Base-by-base conservation (phyloP, 2,888 invertebrate genomes). In the Caenorhabditis macrosperma region DNA sequence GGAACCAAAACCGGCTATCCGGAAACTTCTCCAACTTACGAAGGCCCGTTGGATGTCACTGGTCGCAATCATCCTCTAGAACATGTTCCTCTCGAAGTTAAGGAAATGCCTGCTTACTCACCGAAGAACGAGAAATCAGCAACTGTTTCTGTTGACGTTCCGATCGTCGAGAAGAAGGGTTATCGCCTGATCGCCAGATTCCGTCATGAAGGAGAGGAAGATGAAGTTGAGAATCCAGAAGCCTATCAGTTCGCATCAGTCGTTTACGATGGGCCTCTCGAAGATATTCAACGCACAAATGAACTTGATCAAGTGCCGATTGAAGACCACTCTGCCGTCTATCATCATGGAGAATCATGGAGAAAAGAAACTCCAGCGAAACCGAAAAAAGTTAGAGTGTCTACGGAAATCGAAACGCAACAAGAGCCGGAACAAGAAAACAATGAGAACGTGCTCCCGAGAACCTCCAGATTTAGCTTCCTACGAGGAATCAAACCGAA, bases 131-230 rank as follows among this genome's bases (percentile, higher is more conserved):
- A 24, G 26, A 26, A 33, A 7, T 7, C 59, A 33, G 1, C 22
- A 3, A 24, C 44, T 28, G 24, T 17, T 24, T 1, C 5, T 9
- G 68, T 15, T 15, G 35, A 55, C 57, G 30, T 48, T 2, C 61
- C 68, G 1, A 33, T 22, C 69, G 20, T 17, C 17, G 75, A 66
- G 52, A 75, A 66, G 26, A 59, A 46, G 26, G 24, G 24, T 2
- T 76, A 61, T 22, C 59, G 59, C 9, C 66, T 81, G 54, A 67
- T 81, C 10, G 77, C 63, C 26, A 30, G 82, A 38, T 59, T 44
- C 33, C 48, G 69, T 7, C 82, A 81, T 33, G 82, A 77, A 22
- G 82, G 85, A 22, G 83, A 82, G 15, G 83, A 85, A 44, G 82
- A 81, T 30, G 69, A 60, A 10, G 72, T 76, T 57, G 81, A 75